A percentile compares a stretch with the other conserved stretches of the same genome.
phyloP scores from a whole-genome alignment of 2,888 invertebrate genomes.

The Drosophila glabriapex region DNA sequence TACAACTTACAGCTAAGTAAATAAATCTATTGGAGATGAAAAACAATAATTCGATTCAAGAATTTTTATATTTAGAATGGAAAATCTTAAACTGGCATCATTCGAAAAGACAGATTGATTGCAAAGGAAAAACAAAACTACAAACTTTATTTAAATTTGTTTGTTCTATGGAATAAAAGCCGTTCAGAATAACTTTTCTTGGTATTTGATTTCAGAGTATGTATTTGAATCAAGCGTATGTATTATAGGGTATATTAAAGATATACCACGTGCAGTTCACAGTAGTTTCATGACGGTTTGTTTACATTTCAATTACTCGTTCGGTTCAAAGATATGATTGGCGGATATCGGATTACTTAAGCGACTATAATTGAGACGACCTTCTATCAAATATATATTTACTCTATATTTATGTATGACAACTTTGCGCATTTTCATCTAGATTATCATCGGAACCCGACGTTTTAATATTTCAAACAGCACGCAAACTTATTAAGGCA shows the following conservation, averaged over 20 bases:
- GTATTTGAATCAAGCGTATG: background rate
- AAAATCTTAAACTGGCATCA: background rate
- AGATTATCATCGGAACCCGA: background rate
- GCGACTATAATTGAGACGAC: constrained; percentile 9
- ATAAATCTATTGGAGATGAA: background rate
- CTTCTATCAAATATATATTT: background rate
- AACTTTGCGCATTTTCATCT: background rate
- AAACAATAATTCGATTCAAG: background rate
- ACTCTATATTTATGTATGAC: background rate
- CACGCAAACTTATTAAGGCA: constrained; percentile 27
- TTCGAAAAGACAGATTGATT: background rate
- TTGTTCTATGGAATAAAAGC: background rate
- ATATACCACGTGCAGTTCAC: background rate
- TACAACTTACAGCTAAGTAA: background rate
- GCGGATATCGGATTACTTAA: background rate
- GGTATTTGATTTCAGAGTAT: background rate
- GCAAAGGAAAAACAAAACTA: background rate
- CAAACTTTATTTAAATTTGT: background rate
- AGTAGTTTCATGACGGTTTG: background rate
- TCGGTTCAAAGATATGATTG: background rate
- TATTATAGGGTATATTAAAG: background rate
- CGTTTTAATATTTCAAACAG: background rate
- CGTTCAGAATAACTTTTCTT: background rate
- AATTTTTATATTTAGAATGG: background rate
- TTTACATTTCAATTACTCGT: background rate